Percentiles rank a stretch among this genome's conserved stretches.
Conservation (phyloP, 1,140 invertebrate species). For the Leguminivora glycinivorella region DNA sequence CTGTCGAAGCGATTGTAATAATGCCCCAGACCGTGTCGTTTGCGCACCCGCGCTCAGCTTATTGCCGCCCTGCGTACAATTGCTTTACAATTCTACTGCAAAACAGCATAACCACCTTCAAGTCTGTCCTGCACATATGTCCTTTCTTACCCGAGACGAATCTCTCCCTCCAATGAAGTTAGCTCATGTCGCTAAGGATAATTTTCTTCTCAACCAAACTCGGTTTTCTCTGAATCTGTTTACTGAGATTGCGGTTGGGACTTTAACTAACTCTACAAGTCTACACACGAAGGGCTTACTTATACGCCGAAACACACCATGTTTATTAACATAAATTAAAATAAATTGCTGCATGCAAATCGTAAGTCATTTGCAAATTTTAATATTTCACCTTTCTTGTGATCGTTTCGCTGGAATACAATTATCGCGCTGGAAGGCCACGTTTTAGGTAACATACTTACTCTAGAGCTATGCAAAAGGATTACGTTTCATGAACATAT, state of each 20-base stretch:
- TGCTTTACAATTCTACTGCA: constrained; percentile 19
- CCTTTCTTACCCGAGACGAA: neutral
- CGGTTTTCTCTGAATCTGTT: constrained; percentile 30
- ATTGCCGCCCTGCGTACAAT: constrained; percentile 39
- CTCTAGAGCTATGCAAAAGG: too few species aligned
- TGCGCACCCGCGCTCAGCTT: constrained; percentile 38
- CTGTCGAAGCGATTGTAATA: neutral
- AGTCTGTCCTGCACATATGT: neutral
- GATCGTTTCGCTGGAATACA: neutral
- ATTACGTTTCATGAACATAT: too few species aligned
- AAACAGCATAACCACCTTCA: neutral
- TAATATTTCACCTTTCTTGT: constrained; percentile 2
- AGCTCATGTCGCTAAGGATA: constrained; percentile 39
- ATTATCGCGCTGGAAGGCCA: neutral
- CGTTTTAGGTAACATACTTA: neutral
- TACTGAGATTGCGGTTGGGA: constrained; percentile 21
- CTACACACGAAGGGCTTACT: neutral
- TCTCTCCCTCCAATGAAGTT: constrained; percentile 39
- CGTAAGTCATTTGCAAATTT: constrained; percentile 7
- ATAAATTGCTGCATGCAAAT: constrained; percentile 19
- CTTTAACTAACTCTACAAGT: constrained; percentile 31
- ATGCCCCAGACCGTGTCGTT: constrained; percentile 32
- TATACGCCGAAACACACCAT: neutral
- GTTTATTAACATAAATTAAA: constrained; percentile 24
- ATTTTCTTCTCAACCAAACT: constrained; percentile 31